Evolutionary conservation across 2,888 invertebrate genomes (phyloP).

Genomic region (Gari tellinella): DNA sequence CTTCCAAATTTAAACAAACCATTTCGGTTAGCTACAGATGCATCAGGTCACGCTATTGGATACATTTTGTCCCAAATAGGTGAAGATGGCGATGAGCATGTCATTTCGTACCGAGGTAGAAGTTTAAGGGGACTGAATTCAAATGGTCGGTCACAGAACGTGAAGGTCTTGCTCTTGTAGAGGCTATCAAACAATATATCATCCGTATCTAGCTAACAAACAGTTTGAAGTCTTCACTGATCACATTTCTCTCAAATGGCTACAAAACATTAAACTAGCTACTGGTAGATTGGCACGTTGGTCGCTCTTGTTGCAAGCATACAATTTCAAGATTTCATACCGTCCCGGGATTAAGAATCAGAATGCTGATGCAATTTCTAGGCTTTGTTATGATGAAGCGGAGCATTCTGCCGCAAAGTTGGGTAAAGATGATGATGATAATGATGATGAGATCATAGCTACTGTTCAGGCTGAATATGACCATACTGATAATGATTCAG

Average conservation of each 20-base stretch:
- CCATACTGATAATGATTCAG: conserved; percentile 6
- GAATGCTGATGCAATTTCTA: conserved; percentile 12
- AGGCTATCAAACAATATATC: too few relatives aligned
- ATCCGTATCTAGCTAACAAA: too few relatives aligned
- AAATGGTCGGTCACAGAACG: conserved; percentile 29
- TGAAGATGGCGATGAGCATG: too few relatives aligned
- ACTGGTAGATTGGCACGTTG: conserved; percentile 6
- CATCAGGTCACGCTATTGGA: conserved; percentile 20
- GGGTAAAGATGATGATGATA: not conserved
- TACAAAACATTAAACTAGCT: conserved; percentile 19
- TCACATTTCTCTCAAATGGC: conserved; percentile 51
- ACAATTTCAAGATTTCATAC: conserved; percentile 14
- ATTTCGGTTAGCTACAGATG: too few relatives aligned
- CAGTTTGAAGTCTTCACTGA: conserved; percentile 40
- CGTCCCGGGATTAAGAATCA: conserved; percentile 7
- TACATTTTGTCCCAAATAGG: too few relatives aligned
- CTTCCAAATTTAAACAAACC: not conserved
- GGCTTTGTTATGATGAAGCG: not conserved
- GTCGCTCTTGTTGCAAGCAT: conserved; percentile 8
- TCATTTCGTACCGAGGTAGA: too few relatives aligned
- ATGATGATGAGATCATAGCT: too few relatives aligned
- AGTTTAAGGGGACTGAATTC: too few relatives aligned
- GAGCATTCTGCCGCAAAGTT: not conserved
- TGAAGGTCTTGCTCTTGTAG: conserved; percentile 23
- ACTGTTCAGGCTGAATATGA: not conserved